Conservation (phyloP, 1,140 invertebrate genomes). For the Cydia pomonella region DNA sequence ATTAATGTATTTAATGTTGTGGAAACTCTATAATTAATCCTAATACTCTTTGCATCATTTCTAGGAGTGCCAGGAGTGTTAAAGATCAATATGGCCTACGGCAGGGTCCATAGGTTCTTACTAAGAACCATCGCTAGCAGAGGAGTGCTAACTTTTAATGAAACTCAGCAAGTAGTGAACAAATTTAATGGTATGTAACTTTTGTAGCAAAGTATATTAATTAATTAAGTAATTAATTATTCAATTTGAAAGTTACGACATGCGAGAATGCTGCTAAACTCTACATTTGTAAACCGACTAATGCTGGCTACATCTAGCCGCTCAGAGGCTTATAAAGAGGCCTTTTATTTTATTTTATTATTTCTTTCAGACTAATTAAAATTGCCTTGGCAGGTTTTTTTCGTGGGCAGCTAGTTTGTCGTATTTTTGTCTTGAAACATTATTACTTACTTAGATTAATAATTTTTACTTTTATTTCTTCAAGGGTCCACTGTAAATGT, state of each 20-base stretch:
- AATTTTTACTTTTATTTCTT: no score
- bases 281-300: no score
- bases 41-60: background rate
- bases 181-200: constrained; percentile 46
- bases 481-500: no score
- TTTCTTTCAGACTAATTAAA: no score
- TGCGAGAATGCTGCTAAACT: background rate
- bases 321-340: no score
- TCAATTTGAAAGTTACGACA: background rate
- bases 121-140: constrained; percentile 61
- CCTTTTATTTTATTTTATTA: no score
- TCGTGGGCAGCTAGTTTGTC: no score
- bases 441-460: no score
- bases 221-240: no score
- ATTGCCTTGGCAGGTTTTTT: no score
- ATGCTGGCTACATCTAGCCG: no score
- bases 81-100: constrained; percentile 53
- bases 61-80: background rate
- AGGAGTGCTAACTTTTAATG: constrained; percentile 54
- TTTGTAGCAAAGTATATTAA: background rate
- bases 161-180: constrained; percentile 46
- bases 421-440: no score
- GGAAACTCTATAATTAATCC: constrained; percentile 45
- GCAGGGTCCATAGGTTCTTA: constrained; percentile 59
- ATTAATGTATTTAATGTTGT: constrained; percentile 43